Percentiles rank a stretch among this genome's conserved stretches.
These are phyloP conservation scores for Endomychus coccineus DNA, from an alignment of 2,888 invertebrate species.

Conservation along the genomic window DNA sequence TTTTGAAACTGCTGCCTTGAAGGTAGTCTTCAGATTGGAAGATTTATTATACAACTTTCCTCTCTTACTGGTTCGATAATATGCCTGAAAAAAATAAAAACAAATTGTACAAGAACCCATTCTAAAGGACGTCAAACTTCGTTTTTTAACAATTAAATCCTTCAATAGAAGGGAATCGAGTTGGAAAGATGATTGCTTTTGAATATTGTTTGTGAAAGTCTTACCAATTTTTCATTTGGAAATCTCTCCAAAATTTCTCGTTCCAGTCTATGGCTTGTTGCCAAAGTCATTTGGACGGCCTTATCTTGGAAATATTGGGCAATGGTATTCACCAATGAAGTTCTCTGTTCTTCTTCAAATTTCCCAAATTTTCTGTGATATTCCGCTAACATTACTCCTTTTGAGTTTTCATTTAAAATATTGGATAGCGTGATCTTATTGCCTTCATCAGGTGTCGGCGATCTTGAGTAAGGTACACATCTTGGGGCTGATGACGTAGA, in stretches of 20 bases:
- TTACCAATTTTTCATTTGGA: constrained; percentile 23
- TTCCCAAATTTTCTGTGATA: constrained; percentile 19
- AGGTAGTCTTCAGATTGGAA: constrained; percentile 16
- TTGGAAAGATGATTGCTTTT: no score
- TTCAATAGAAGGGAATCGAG: no score
- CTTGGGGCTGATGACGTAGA: constrained; percentile 6
- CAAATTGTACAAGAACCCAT: no score
- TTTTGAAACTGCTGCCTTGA: constrained; percentile 8
- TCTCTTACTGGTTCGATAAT: constrained; percentile 20
- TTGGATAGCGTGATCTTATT: constrained; percentile 8
- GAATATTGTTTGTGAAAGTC: constrained; percentile 4
- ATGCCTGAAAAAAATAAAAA: constrained; percentile 19
- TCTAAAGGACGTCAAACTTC: no score
- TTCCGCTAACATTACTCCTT: constrained; percentile 16
- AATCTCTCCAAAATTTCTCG: constrained; percentile 22
- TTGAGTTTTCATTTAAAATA: constrained; percentile 17
- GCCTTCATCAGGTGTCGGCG: constrained; percentile 4
- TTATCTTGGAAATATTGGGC: constrained; percentile 20
- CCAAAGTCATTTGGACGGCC: constrained; percentile 15
- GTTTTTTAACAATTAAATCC: no score
- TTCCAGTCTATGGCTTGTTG: constrained; percentile 20
- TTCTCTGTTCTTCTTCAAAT: constrained; percentile 23
- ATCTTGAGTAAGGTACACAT: constrained; percentile 7
- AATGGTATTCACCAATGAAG: constrained; percentile 15
- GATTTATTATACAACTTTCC: constrained; percentile 22